Conservation (phyloP, 2,113 vertebrate genomes). For the Scomber scombrus region DNA sequence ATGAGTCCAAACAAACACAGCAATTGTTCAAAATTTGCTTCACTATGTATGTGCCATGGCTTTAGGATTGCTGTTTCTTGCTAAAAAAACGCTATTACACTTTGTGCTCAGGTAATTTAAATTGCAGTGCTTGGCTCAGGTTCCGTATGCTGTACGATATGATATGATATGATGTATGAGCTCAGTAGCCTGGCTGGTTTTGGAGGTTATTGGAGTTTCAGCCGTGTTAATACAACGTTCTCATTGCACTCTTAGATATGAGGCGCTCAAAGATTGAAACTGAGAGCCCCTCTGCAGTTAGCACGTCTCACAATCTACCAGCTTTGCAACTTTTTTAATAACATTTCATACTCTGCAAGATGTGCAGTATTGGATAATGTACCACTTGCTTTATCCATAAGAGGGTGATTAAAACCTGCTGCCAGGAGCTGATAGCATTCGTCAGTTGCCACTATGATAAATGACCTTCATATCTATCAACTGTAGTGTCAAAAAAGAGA, state of each 20-base stretch:
- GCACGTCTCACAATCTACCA: conserved; percentile 62
- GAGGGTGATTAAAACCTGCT: conserved; percentile 79
- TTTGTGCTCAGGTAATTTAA: conserved; percentile 54
- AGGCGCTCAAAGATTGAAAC: conserved; percentile 59
- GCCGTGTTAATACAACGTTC: conserved; percentile 63
- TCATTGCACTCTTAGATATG: conserved; percentile 62
- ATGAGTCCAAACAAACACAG: conserved; percentile 21
- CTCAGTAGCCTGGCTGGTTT: conserved; percentile 26
- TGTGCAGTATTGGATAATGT: conserved; percentile 76
- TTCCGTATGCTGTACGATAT: conserved; percentile 37
- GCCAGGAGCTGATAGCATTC: conserved; percentile 74
- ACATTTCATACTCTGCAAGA: conserved; percentile 76
- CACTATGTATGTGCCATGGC: background rate
- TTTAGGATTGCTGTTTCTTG: conserved; percentile 33
- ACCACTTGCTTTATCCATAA: conserved; percentile 65
- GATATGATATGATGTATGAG: conserved; percentile 74
- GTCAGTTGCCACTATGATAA: conserved; percentile 62
- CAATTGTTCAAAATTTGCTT: conserved; percentile 34
- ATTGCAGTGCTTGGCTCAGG: conserved; percentile 30
- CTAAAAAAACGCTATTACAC: conserved; percentile 49
- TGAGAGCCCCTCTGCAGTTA: conserved; percentile 49
- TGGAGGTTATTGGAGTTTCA: conserved; percentile 62
- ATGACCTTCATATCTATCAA: conserved; percentile 76
- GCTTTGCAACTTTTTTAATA: conserved; percentile 82
- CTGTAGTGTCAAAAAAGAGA: conserved; percentile 54